These are phyloP conservation scores for Stenopsyche tienmushanensis DNA, from an alignment of 1,140 invertebrate species.

Conservation along the genomic window DNA sequence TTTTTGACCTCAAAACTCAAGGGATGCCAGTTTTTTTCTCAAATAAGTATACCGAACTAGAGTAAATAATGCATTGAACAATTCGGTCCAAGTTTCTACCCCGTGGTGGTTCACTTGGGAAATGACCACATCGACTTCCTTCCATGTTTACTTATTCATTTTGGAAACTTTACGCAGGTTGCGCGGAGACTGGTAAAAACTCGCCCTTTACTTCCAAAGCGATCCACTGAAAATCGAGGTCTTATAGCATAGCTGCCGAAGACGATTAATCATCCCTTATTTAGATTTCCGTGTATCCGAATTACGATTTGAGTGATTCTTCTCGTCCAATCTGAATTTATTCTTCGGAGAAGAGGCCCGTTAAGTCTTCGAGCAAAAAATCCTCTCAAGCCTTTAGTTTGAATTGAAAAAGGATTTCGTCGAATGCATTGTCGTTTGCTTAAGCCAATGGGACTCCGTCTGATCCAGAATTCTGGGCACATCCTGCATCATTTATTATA, in stretches of 20 bases:
- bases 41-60: too few species aligned
- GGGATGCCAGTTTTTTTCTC: too few species aligned
- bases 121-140: slow-evolving; percentile 32
- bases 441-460: not conserved
- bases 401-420: slow-evolving; percentile 21
- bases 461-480: slow-evolving; percentile 27
- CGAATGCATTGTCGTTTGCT: slow-evolving; percentile 9
- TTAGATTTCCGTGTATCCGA: too few species aligned
- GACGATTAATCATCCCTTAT: too few species aligned
- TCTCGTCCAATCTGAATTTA: not conserved
- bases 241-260: too few species aligned
- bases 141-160: slow-evolving; percentile 31
- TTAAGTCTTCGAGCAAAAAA: slow-evolving; percentile 4
- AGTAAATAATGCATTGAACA: slow-evolving; percentile 13
- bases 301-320: not conserved
- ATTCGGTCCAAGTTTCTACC: not conserved
- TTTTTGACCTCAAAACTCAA: too few species aligned
- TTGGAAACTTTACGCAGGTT: slow-evolving; percentile 16
- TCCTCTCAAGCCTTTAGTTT: not conserved
- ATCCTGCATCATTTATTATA: slow-evolving; percentile 38
- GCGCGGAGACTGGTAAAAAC: not conserved
- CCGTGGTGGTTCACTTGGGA: slow-evolving; percentile 10
- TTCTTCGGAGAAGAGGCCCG: not conserved
- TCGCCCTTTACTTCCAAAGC: not conserved
- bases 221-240: too few species aligned